Base-by-base conservation (phyloP, 2,797 vertebrate species). In the Betta splendens region DNA sequence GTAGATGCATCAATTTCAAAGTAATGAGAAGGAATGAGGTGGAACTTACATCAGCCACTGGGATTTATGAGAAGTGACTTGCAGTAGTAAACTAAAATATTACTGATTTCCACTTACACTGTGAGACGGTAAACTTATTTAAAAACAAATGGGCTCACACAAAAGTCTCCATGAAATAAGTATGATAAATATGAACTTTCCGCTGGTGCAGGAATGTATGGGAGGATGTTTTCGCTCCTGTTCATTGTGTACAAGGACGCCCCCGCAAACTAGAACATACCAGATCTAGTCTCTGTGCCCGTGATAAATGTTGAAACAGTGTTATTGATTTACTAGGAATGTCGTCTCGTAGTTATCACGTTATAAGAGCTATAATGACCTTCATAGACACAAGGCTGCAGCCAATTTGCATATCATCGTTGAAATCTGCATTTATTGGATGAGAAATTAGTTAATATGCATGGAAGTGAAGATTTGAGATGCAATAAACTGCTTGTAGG, bases 41-140 rank as follows among this genome's bases (percentile, higher is more conserved):
- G 15, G 28, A 38, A 67, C n/a, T 55, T 6, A 60, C 12, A 40
- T 57, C 23, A 48, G 55, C 64, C 39, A 68, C 63, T 25, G 56
- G 5, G 15, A 31, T 31, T 31, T 43, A 33, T 44, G 48, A 59
- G 25, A 49, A 46, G 52, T 33, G 31, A 26, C 52, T 56, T 55
- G 47, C 53, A 32, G n/a, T n/a, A n/a, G n/a, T 42, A 59, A 45
- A 44, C 60, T 23, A 31, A 59, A 67, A 59, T 55, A 23, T 46
- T 72, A 59, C 65, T 48, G 56, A 74, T 80, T 63, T 49, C 5
- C 5, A 13, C 54, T 23, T 40, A 55, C 53, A 57, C 33, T 29
- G 16, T 26, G 55, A 56, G 60, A 33, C 29, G 16, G 32, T 32
- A 43, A 57, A 58, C 56, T 46, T 35, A 54, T 38, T 39, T 38